Conservation (phyloP, 2,888 invertebrate genomes). For the Lysandra coridon region DNA sequence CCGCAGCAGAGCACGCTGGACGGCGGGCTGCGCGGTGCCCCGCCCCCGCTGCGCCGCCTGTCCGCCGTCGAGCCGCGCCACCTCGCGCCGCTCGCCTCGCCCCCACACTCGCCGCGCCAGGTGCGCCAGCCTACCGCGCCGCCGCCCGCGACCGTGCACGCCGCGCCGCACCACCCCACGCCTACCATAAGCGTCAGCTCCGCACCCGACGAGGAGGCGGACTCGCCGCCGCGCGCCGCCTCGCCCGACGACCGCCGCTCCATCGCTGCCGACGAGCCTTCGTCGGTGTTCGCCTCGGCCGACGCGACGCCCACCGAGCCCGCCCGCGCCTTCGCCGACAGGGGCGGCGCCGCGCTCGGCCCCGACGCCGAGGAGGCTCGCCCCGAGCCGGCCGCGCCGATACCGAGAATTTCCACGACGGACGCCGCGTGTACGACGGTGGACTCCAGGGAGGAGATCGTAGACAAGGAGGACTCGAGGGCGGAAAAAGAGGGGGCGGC, state of each 20-base stretch:
- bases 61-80: constrained; percentile 80
- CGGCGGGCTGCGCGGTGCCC: constrained; percentile 79
- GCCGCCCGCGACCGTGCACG: constrained; percentile 55
- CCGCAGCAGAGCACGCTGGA: constrained; percentile 85
- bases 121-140: constrained; percentile 52
- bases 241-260: constrained; percentile 66
- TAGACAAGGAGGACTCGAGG: constrained; percentile 45
- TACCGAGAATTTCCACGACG: constrained; percentile 40
- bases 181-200: constrained; percentile 88
- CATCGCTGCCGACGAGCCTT: constrained; percentile 67
- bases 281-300: constrained; percentile 71
- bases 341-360: constrained; percentile 14
- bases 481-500: neutral
- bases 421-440: constrained; percentile 42
- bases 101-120: constrained; percentile 66
- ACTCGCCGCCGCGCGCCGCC: constrained; percentile 53
- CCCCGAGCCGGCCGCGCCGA: constrained; percentile 48
- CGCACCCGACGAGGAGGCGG: constrained; percentile 82
- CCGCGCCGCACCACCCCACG: constrained; percentile 66
- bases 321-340: constrained; percentile 46
- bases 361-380: constrained; percentile 45
- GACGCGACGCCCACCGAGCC: constrained; percentile 69
- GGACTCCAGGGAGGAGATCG: constrained; percentile 46
- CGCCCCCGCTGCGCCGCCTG: constrained; percentile 66
- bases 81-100: constrained; percentile 76